A percentile compares a stretch with the other conserved stretches of the same genome.
Conservation (phyloP, 92 coral and sea anemone genomes). For the Porites cylindrica region DNA sequence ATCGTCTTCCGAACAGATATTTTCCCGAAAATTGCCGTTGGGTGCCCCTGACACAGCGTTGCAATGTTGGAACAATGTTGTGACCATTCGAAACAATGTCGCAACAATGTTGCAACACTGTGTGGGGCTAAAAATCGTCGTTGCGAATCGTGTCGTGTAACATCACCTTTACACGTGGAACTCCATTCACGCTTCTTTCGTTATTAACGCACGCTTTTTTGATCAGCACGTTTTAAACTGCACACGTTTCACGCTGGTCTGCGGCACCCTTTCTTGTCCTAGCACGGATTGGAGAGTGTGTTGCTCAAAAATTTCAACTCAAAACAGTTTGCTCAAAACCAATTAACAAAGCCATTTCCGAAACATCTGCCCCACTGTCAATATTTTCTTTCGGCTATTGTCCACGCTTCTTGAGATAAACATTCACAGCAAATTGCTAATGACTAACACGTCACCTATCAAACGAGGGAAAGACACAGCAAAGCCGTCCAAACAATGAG, state of each 20-base stretch:
- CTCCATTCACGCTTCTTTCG: too few species aligned
- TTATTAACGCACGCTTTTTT: not conserved
- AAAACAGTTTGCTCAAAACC: not conserved
- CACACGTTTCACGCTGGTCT: not conserved
- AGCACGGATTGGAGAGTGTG: not conserved
- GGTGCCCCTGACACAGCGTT: too few species aligned
- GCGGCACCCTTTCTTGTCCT: not conserved
- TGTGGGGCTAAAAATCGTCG: too few species aligned
- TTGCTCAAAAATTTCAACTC: not conserved
- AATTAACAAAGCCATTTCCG: not conserved
- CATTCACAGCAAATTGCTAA: constrained; percentile 2
- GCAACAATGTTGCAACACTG: too few species aligned
- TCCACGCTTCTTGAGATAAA: not conserved
- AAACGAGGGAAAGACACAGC: not conserved
- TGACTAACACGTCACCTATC: not conserved
- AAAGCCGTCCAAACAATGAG: constrained; percentile 16
- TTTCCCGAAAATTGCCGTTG: too few species aligned
- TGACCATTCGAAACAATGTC: too few species aligned
- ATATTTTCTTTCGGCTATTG: constrained; percentile 18
- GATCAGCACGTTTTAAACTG: not conserved
- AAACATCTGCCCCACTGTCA: constrained; percentile 16
- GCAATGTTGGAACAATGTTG: too few species aligned
- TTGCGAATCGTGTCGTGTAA: too few species aligned
- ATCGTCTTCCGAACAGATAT: too few species aligned
- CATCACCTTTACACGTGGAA: too few species aligned